phyloP scores from a whole-genome alignment of 2,797 vertebrate genomes.

The Phylloscopus collybita region DNA sequence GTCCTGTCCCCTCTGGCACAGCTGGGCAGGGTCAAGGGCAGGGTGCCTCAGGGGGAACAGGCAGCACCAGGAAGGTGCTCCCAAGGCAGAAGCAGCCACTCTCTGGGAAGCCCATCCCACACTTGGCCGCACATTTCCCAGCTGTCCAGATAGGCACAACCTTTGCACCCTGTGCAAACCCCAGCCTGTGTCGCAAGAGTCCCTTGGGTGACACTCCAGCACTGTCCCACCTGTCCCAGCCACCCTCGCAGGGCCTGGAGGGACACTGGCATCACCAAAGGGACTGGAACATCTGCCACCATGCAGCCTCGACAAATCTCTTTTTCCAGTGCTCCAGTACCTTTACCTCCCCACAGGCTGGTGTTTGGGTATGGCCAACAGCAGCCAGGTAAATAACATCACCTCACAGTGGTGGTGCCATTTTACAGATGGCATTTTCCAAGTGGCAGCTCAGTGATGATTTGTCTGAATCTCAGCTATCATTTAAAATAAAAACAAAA shows the following conservation, averaged over 20 bases:
- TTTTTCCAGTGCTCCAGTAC: background rate
- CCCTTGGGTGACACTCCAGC: background rate
- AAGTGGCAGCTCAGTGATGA: background rate
- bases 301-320: background rate
- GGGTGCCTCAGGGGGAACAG: background rate
- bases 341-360: background rate
- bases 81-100: background rate
- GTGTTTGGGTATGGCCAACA: background rate
- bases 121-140: rapidly evolving
- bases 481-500: background rate
- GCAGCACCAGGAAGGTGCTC: background rate
- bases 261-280: rapidly evolving
- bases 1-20: background rate
- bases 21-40: rapidly evolving
- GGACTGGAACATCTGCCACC: background rate
- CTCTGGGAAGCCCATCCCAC: background rate
- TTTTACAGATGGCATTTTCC: background rate
- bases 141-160: background rate
- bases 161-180: background rate
- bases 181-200: background rate
- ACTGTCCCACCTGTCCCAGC: background rate
- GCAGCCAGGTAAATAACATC: background rate
- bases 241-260: background rate
- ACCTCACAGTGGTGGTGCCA: background rate
- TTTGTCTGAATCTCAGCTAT: background rate